Evolutionary conservation across 2,797 vertebrate species (phyloP), one percentile per base, ranked within the genome.

Genomic region (Anguilla obscura): DNA sequence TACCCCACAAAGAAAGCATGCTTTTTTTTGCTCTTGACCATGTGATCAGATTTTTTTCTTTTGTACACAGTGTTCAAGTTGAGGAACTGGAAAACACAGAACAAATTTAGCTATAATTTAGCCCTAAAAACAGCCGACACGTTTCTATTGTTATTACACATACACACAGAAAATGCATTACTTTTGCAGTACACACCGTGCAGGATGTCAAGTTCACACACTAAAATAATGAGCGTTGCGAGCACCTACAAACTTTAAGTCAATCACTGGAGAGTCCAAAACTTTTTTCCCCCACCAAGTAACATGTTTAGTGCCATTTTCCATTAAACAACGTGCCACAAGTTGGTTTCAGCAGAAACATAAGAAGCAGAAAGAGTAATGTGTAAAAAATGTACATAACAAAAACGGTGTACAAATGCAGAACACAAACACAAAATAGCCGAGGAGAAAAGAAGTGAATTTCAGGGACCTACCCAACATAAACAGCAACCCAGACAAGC

Each of bases 21-120:
- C 45, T 52, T 52, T 63, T 85, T 56, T 85, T 54, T 85, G 30
- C 56, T 85, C 24, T 85, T 10, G 27, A 36, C 33, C 56, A 63
- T 85, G 84, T 85, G 54, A 85, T 60, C 84, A 14, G n/a, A 58
- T 85, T 58, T 48, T 58, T 85, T 8, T 21, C 33, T 36, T 36
- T 85, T 58, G 30, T 27, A 58, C n/a, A 36, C 74, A 76, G 74
- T 3, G 18, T 40, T 16, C 33, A 71, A 36, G 36, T 40, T 40
- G 16, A 76, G 16, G 74, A 12, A 40, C 18, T 0, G 33, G 10
- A 71, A 71, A 2, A 30, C 50, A 54, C 52, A 58, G 84, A 6
- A 84, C n/a, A 50, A 54, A 58, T 27, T 30, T 33, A 71, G 69
- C 27, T 84, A 16, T 24, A 52, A 21, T 45, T 82, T 82, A 21